These are phyloP conservation scores for Papilio aristodemus DNA, from an alignment of 1,140 invertebrate genomes.

Conservation along the genomic window DNA sequence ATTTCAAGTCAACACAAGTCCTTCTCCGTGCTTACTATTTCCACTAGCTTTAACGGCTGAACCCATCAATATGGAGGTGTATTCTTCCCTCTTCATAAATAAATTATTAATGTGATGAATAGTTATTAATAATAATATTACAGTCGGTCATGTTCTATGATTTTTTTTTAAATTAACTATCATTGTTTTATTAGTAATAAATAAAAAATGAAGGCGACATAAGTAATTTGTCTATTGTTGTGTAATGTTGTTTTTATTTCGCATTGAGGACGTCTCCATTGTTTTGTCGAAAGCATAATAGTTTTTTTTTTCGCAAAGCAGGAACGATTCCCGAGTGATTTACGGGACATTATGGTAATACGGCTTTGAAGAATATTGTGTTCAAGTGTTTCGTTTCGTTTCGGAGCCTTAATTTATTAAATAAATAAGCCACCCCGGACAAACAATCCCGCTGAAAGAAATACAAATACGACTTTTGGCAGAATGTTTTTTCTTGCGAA, in stretches of 20 bases:
- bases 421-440: not conserved
- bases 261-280: not conserved
- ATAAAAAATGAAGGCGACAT: constrained; percentile 1
- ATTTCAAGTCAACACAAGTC: no score
- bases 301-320: not conserved
- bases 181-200: not conserved
- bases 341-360: constrained; percentile 16
- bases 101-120: no score
- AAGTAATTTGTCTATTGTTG: constrained; percentile 5
- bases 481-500: not conserved
- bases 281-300: constrained; percentile 13
- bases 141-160: not conserved
- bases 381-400: constrained; percentile 3
- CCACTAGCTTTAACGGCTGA: no score
- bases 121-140: no score
- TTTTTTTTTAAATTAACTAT: not conserved
- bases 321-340: constrained; percentile 6
- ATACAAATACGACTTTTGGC: not conserved
- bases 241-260: not conserved
- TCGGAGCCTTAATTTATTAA: constrained; percentile 13
- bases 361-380: constrained; percentile 7
- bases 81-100: no score
- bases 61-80: no score
- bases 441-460: not conserved
- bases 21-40: no score